Conservation (phyloP, 2,888 invertebrate species). For the Agonum fuliginosum region DNA sequence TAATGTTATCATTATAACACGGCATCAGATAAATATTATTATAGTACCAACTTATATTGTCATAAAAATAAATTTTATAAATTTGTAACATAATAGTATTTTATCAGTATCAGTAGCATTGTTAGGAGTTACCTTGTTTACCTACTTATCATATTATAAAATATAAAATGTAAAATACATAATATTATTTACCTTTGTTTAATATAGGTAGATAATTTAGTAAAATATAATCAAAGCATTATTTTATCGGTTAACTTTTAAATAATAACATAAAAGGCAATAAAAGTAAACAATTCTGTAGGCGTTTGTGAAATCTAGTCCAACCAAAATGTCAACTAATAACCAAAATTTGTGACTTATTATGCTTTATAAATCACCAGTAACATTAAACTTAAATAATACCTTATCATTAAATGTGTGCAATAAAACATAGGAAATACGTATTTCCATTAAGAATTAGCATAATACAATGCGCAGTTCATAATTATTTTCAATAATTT, state of each 20-base stretch:
- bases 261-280: too few relatives aligned
- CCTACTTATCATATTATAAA: too few relatives aligned
- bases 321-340: constrained; percentile 21
- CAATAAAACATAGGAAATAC: constrained; percentile 10
- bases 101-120: too few relatives aligned
- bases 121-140: too few relatives aligned
- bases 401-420: neutral
- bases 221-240: neutral
- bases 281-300: constrained; percentile 3
- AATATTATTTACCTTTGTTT: too few relatives aligned
- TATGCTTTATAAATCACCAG: constrained; percentile 2
- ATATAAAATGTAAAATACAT: too few relatives aligned
- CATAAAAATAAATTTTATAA: too few relatives aligned
- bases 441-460: constrained; percentile 20
- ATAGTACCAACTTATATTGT: too few relatives aligned
- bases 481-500: constrained; percentile 45
- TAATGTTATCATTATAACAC: too few relatives aligned
- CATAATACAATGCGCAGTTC: constrained; percentile 35
- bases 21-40: too few relatives aligned
- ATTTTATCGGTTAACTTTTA: neutral
- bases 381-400: neutral
- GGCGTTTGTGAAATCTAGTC: constrained; percentile 10
- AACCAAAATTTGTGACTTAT: neutral
- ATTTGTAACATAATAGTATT: too few relatives aligned
- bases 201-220: too few relatives aligned